phyloP scores from a whole-genome alignment of 2,113 vertebrate genomes.

The Leptobrachium leishanense region DNA sequence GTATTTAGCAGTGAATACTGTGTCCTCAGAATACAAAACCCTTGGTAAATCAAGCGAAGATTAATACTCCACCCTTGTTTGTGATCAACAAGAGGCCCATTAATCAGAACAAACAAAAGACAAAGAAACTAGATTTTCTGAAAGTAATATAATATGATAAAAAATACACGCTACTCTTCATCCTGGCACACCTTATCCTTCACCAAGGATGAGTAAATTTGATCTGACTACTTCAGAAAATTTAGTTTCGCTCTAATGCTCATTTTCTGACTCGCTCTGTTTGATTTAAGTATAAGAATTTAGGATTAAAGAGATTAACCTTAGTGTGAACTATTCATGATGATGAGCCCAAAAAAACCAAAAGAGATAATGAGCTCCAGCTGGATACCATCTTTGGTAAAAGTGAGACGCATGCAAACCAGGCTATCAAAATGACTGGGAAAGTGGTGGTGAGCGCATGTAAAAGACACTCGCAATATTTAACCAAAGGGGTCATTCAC shows the following conservation, averaged over 20 bases:
- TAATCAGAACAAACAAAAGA: neutral
- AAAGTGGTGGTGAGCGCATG: no score
- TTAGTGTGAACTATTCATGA: constrained; percentile 2
- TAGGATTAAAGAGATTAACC: constrained; percentile 9
- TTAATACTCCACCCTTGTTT: no score
- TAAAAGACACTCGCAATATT: no score
- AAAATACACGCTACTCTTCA: neutral
- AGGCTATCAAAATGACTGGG: neutral
- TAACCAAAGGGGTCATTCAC: no score
- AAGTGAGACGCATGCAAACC: neutral
- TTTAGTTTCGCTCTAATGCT: neutral
- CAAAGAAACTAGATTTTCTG: neutral
- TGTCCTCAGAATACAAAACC: no score
- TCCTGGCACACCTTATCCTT: neutral
- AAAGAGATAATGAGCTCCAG: neutral
- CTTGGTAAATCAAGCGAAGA: no score
- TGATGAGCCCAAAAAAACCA: neutral
- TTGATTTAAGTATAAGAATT: constrained; percentile 12
- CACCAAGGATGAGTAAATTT: neutral
- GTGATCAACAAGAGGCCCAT: neutral
- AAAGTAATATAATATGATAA: neutral
- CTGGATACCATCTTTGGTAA: constrained; percentile 36
- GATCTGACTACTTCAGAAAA: neutral
- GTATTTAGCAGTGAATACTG: no score
- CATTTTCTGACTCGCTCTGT: neutral